Conservation (phyloP, 1,140 invertebrate genomes). For the Aphelinus certus region DNA sequence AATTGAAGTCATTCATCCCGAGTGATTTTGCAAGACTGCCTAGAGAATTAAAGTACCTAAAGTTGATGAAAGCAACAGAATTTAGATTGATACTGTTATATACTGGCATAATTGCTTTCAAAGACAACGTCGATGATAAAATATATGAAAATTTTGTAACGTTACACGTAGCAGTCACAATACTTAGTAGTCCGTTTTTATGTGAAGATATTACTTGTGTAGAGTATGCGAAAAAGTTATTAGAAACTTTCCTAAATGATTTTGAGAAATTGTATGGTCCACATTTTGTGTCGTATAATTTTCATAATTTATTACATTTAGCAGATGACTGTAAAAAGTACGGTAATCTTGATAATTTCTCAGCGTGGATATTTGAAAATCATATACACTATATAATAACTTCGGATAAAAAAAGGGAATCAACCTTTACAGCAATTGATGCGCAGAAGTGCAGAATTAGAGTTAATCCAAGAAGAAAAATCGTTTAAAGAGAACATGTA, state of each 20-base stretch:
- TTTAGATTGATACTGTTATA: slow-evolving; percentile 59
- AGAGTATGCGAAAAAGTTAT: slow-evolving; percentile 27
- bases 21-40: slow-evolving; percentile 59
- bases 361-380: slow-evolving; percentile 21
- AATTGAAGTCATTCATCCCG: slow-evolving; percentile 42
- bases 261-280: slow-evolving; percentile 10
- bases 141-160: slow-evolving; percentile 54
- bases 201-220: not conserved
- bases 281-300: slow-evolving; percentile 9
- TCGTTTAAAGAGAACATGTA: not conserved
- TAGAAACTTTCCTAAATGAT: slow-evolving; percentile 30
- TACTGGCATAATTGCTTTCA: slow-evolving; percentile 57
- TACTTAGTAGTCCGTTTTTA: slow-evolving; percentile 9
- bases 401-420: not conserved
- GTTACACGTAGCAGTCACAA: slow-evolving; percentile 53
- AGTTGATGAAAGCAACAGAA: slow-evolving; percentile 64
- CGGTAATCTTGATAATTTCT: slow-evolving; percentile 9
- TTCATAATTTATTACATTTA: slow-evolving; percentile 12
- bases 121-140: slow-evolving; percentile 46
- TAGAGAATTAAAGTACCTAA: slow-evolving; percentile 50
- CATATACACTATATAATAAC: not conserved
- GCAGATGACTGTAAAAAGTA: not conserved
- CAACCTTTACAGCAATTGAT: slow-evolving; percentile 3
- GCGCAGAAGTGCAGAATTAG: not conserved
- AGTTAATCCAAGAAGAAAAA: not conserved